Percentiles rank a stretch among this genome's conserved stretches.
phyloP scores from a whole-genome alignment of 2,797 vertebrate genomes.

The Hybognathus amarus region DNA sequence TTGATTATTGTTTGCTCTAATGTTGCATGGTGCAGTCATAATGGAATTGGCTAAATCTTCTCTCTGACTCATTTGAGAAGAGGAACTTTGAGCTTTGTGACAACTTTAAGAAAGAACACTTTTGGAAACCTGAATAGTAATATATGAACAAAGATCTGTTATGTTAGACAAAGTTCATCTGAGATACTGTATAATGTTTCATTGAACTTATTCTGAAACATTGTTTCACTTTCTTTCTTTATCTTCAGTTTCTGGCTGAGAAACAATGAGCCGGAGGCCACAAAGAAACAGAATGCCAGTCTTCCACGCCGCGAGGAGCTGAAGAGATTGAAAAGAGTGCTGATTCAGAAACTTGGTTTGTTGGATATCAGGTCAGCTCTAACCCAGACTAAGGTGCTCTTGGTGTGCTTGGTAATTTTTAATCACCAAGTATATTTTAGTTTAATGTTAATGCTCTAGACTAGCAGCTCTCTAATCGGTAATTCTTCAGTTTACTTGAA shows the following conservation, averaged over 20 bases:
- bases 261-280: slow-evolving; percentile 82
- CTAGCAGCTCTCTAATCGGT: background rate
- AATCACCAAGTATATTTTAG: background rate
- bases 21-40: background rate
- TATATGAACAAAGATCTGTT: background rate
- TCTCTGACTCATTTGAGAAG: background rate
- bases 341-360: slow-evolving; percentile 83
- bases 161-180: background rate
- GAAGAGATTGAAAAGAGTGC: slow-evolving; percentile 83
- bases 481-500: background rate
- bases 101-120: background rate
- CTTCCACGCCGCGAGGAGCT: slow-evolving; percentile 88
- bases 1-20: background rate
- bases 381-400: background rate
- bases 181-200: background rate
- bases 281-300: slow-evolving; percentile 84
- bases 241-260: slow-evolving; percentile 87
- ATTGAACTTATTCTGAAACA: background rate
- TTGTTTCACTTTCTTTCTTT: background rate
- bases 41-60: background rate
- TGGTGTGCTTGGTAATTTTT: background rate
- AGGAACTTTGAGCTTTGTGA: background rate
- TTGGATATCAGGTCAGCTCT: slow-evolving; percentile 86
- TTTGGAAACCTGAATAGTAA: background rate
- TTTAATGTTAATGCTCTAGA: background rate